These are phyloP conservation scores for Champsocephalus gunnari DNA, from an alignment of 2,797 vertebrate genomes.

Conservation along the genomic window DNA sequence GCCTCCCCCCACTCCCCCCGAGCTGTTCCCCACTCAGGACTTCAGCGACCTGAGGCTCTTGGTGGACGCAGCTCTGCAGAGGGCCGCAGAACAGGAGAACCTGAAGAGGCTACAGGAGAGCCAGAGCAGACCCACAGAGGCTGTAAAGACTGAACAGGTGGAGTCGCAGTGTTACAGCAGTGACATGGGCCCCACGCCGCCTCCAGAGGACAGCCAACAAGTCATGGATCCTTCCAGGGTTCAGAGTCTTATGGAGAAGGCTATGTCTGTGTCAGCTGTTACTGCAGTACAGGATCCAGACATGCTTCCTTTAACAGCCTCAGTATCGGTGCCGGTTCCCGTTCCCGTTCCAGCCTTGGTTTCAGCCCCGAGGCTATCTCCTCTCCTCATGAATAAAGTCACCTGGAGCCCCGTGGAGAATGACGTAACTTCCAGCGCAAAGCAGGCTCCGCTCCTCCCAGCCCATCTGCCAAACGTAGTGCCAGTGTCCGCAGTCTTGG, in stretches of 20 bases:
- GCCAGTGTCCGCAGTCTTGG: slow-evolving; percentile 51
- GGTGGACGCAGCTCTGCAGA: slow-evolving; percentile 92
- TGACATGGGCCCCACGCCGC: slow-evolving; percentile 57
- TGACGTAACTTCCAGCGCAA: slow-evolving; percentile 55
- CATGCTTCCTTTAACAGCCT: slow-evolving; percentile 25
- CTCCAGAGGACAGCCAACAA: slow-evolving; percentile 68
- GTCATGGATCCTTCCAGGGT: slow-evolving; percentile 69
- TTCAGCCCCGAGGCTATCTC: slow-evolving; percentile 32
- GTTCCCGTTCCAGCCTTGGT: slow-evolving; percentile 46
- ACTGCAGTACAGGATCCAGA: slow-evolving; percentile 19
- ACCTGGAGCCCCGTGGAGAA: slow-evolving; percentile 65
- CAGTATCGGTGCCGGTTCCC: slow-evolving; percentile 31
- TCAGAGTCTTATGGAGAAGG: slow-evolving; percentile 78
- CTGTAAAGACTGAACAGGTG: slow-evolving; percentile 24
- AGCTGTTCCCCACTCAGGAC: slow-evolving; percentile 89
- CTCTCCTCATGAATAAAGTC: slow-evolving; percentile 54
- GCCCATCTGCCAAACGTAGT: slow-evolving; percentile 51
- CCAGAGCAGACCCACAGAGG: slow-evolving; percentile 37
- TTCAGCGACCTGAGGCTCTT: slow-evolving; percentile 94
- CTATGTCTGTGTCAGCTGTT: slow-evolving; percentile 61
- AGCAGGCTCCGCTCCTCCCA: slow-evolving; percentile 40
- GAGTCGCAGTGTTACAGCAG: slow-evolving; percentile 35
- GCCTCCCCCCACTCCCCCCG: slow-evolving; percentile 91
- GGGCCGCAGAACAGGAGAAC: slow-evolving; percentile 91
- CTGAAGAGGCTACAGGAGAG: slow-evolving; percentile 80